A percentile compares a stretch with the other conserved stretches of the same genome.
phyloP scores from a whole-genome alignment of 2,113 vertebrate genomes.

The Hemicordylus capensis region DNA sequence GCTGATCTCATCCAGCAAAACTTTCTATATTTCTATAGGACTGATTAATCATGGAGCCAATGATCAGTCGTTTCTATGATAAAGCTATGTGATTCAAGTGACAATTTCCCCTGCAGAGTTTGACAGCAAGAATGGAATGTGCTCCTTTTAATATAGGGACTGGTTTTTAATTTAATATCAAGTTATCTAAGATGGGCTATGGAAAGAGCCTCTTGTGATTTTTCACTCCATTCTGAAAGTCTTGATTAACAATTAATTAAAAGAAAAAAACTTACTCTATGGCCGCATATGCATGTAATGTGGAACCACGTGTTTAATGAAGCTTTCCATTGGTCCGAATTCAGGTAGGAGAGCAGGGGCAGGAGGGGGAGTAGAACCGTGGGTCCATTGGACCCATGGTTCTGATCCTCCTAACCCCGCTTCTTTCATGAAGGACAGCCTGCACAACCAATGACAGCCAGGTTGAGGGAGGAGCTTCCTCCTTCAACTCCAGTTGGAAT shows the following conservation, averaged over 20 bases:
- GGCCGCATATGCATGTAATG: too few species aligned
- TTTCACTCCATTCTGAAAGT: conserved; percentile 25
- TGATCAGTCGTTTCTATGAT: not conserved
- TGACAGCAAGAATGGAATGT: not conserved
- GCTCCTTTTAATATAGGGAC: not conserved
- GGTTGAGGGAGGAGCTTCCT: too few species aligned
- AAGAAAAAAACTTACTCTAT: too few species aligned
- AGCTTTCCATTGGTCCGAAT: too few species aligned
- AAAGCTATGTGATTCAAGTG: not conserved
- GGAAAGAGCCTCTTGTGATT: not conserved
- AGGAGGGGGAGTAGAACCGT: too few species aligned
- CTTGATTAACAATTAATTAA: not conserved
- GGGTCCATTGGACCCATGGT: too few species aligned
- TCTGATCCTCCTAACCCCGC: too few species aligned
- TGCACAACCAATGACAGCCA: too few species aligned
- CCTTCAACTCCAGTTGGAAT: too few species aligned
- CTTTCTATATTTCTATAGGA: not conserved
- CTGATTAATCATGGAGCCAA: not conserved
- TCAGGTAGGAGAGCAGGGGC: too few species aligned
- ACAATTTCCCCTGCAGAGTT: accelerated
- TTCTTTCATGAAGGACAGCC: too few species aligned
- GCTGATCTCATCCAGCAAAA: conserved; percentile 29
- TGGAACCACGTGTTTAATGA: too few species aligned
- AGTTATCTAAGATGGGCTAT: not conserved
- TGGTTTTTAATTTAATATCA: not conserved